Evolutionary conservation across 2,113 vertebrate species (phyloP), one percentile per base, ranked within the genome.

Genomic region (Microcebus griseorufus): DNA sequence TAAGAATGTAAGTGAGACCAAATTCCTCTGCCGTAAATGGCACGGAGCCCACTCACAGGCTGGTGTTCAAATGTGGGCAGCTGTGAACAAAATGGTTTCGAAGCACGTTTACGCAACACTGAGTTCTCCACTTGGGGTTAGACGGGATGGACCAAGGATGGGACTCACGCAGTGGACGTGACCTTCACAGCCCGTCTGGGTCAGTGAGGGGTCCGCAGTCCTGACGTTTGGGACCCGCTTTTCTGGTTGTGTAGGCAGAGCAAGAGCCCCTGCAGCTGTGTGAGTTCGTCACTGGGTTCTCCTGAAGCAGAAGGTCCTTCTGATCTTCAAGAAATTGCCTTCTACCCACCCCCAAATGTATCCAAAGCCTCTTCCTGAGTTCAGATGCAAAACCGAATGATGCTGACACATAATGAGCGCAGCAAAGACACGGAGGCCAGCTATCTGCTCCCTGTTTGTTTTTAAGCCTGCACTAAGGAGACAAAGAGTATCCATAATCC

Each of bases 31-130:
- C 1, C 2, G 2, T 58, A 58, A 9, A 58, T 22, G 55, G 4
- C 27, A 14, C 6, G 45, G n/a, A 67, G 2, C 34, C 9, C 27
- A 32, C 22, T 39, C 9, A 45, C 42, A 39, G 51, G 13, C 67
- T 39, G 39, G 32, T 58, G 51, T 51, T 76, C 83, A 67, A 34
- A 90, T 23, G 4, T 11, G 34, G 75, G 69, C n/a, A 6, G 27
- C 22, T 22, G 32, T 17, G 72, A 95, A 51, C 6, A 64, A 86
- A 65, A 55, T 58, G 78, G 32, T 42, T 34, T 25, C 69, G 12
- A 45, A 39, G 70, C 48, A 5, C 4, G 10, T 32, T 34, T 72
- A 7, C 34, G 13, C 0, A 17, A 42, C 62, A 34, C 6, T 0
- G 1, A 55, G n/a, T 55, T 53, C 39, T 84, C 20, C 1, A 18